Evolutionary conservation across 2,888 invertebrate genomes (phyloP), one percentile per base, ranked within the genome.

Genomic region (Suillia variegata): DNA sequence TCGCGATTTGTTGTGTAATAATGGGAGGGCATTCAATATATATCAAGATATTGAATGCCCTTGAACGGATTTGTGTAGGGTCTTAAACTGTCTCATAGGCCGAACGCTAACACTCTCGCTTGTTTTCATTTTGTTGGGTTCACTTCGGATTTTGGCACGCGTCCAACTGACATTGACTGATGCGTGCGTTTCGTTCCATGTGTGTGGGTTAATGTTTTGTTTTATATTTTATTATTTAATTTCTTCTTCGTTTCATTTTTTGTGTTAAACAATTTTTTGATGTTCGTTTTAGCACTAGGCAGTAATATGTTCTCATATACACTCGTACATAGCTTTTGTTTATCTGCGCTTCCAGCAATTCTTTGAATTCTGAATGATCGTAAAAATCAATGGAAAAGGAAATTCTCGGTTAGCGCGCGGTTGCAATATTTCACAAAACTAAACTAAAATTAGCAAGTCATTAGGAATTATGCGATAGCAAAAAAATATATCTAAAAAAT

Each of bases 81-180:
- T n/a, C n/a, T n/a, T n/a, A n/a, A n/a, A n/a, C n/a, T n/a, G n/a
- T n/a, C n/a, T n/a, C n/a, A n/a, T n/a, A n/a, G n/a, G 26, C 26
- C 26, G 47, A 17, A 24, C 18, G 20, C 47, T 3, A 21, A 8
- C 20, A 18, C 47, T 38, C 4, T 18, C 18, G 8, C 18, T 51
- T 12, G 13, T 51, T 51, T 15, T 17, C 10, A 13, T 54, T 67
- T 66, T 48, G 48, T 62, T 26, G 34, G 42, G 42, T 55, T 51
- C 20, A 50, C 26, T 61, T 54, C 33, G 51, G 22, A 42, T 31
- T 56, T 70, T 75, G 75, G 76, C 77, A 72, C 60, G 65, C 53
- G 47, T 67, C 75, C 75, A 75, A 70, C 70, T 75, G 76, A 75
- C 75, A 75, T 75, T 75, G 75, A 75, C 77, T 75, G 75, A 75